Percentiles rank a stretch among this genome's conserved stretches.
These are phyloP conservation scores for Phoenicopterus ruber DNA, from an alignment of 2,113 vertebrate species.

Conservation along the genomic window DNA sequence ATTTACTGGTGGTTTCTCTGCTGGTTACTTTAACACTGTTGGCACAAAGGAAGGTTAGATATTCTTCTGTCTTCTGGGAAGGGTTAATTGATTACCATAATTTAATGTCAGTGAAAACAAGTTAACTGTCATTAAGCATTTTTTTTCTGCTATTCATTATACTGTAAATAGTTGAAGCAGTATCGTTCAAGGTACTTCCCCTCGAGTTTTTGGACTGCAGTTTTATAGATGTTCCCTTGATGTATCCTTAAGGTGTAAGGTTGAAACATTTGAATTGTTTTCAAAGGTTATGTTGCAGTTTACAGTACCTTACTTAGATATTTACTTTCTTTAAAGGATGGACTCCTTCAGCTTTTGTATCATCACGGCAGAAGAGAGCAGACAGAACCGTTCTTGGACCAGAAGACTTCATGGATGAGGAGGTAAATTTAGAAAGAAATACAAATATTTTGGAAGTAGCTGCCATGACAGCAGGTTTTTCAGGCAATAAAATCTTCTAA, in stretches of 20 bases:
- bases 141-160: neutral
- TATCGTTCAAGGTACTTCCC: neutral
- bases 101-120: neutral
- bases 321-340: conserved; percentile 79
- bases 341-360: conserved; percentile 89
- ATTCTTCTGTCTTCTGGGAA: neutral
- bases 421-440: conserved; percentile 73
- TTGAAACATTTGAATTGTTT: neutral
- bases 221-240: neutral
- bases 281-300: neutral
- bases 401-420: conserved; percentile 98
- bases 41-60: conserved; percentile 92
- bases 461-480: neutral
- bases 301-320: neutral
- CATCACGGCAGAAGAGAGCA: conserved; percentile 89
- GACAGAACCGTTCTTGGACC: conserved; percentile 77
- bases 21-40: conserved; percentile 95
- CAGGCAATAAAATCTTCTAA: neutral
- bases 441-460: neutral
- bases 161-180: neutral
- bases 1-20: conserved; percentile 95
- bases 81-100: neutral
- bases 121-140: neutral
- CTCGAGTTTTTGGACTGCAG: neutral
- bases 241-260: neutral